phyloP scores from a whole-genome alignment of 2,797 vertebrate species.

The Cossypha caffra region DNA sequence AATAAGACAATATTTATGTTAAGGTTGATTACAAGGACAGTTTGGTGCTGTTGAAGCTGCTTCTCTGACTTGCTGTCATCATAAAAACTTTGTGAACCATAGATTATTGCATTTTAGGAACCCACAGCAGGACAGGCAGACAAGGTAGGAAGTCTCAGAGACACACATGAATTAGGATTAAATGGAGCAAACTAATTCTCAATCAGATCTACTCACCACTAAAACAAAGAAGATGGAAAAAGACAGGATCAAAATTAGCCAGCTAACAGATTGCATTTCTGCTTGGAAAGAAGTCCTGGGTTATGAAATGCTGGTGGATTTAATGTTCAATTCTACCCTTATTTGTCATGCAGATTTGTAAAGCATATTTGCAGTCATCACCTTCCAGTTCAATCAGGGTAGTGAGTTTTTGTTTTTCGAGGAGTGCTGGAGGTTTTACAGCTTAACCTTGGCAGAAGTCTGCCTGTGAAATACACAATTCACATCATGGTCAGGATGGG shows the following conservation, averaged over 20 bases:
- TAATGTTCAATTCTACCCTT: neutral
- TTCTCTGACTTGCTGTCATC: neutral
- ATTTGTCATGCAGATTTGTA: neutral
- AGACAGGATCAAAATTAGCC: conserved; percentile 26
- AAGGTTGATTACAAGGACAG: neutral
- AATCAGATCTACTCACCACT: conserved; percentile 14
- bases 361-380: neutral
- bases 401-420: neutral
- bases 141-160: conserved; percentile 1
- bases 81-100: neutral
- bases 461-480: neutral
- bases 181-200: conserved; percentile 59
- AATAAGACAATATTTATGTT: neutral
- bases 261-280: conserved; percentile 28
- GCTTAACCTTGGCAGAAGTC: neutral
- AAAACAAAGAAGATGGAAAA: conserved; percentile 14
- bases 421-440: neutral
- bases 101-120: neutral
- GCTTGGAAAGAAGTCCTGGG: neutral
- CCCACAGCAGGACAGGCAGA: neutral
- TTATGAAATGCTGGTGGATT: neutral
- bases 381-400: neutral
- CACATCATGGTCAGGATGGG: neutral
- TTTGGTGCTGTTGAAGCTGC: neutral
- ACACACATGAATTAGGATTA: conserved; percentile 33